phyloP scores from a whole-genome alignment of 2,888 invertebrate genomes.

The Apotomis betuletana region DNA sequence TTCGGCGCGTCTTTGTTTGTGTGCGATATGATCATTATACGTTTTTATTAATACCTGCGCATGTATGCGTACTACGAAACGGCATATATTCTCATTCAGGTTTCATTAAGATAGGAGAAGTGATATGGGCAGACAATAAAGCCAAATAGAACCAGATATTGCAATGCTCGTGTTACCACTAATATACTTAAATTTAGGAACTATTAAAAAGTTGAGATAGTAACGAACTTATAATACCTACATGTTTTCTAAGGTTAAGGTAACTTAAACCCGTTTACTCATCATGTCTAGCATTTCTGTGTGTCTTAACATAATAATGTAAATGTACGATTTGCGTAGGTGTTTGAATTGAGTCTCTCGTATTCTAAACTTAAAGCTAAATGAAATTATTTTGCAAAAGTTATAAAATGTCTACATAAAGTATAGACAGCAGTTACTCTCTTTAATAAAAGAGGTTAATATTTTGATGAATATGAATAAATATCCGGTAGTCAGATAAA shows the following conservation, averaged over 20 bases:
- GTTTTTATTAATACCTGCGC: slow-evolving; percentile 50
- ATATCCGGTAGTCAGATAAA: slow-evolving; percentile 35
- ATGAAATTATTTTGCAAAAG: background rate
- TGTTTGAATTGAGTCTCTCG: too few species aligned
- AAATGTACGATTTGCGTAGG: too few species aligned
- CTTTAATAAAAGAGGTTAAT: slow-evolving; percentile 12
- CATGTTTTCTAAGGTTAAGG: background rate
- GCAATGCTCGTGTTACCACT: background rate
- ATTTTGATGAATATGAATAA: slow-evolving; percentile 29
- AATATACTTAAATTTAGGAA: slow-evolving; percentile 5
- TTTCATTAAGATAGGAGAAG: slow-evolving; percentile 35
- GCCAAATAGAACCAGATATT: slow-evolving; percentile 10
- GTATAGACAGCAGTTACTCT: background rate
- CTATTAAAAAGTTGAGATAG: background rate
- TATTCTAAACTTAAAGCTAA: background rate
- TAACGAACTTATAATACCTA: background rate
- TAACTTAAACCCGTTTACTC: too few species aligned
- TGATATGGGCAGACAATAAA: slow-evolving; percentile 23
- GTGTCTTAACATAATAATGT: too few species aligned
- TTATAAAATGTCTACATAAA: background rate
- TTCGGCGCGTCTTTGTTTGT: slow-evolving; percentile 57
- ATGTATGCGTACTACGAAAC: slow-evolving; percentile 31
- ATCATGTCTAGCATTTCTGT: too few species aligned
- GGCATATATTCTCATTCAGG: slow-evolving; percentile 36
- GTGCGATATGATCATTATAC: slow-evolving; percentile 51